phyloP scores from a whole-genome alignment of 2,888 invertebrate species.

The Sesia apiformis region DNA sequence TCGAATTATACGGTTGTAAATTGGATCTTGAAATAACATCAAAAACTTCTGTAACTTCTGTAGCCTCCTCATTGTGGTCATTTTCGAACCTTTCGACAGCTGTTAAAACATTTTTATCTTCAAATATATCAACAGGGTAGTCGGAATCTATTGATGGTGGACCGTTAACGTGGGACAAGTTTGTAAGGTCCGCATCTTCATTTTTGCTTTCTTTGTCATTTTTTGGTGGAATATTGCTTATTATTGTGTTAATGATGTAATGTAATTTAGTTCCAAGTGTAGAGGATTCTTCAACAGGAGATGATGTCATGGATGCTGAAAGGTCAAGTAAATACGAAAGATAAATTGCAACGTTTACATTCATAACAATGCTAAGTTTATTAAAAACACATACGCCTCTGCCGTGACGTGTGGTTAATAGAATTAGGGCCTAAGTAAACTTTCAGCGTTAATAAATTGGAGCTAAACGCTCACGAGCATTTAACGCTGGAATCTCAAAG shows the following conservation, averaged over 20 bases:
- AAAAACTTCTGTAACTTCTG: neutral
- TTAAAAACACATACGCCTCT: too few relatives aligned
- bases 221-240: slow-evolving; percentile 8
- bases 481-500: too few relatives aligned
- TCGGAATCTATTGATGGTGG: slow-evolving; percentile 28
- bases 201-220: neutral
- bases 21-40: neutral
- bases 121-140: slow-evolving; percentile 28
- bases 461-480: too few relatives aligned
- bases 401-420: too few relatives aligned
- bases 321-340: neutral
- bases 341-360: neutral
- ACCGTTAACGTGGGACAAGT: slow-evolving; percentile 15
- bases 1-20: neutral
- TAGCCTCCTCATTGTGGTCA: slow-evolving; percentile 7
- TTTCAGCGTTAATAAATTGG: too few relatives aligned
- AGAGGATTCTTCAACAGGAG: slow-evolving; percentile 24
- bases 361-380: neutral
- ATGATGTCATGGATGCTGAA: slow-evolving; percentile 31
- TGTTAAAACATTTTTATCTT: slow-evolving; percentile 35
- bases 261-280: slow-evolving; percentile 36
- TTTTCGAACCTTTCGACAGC: slow-evolving; percentile 25
- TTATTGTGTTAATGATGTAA: slow-evolving; percentile 31
- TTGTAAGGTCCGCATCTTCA: neutral
- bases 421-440: too few relatives aligned